Percentiles rank a stretch among this genome's conserved stretches.
These are phyloP conservation scores for Chondrosia reniformis DNA, from an alignment of 37 sponge, comb jelly and placozoan genomes.

Conservation along the genomic window DNA sequence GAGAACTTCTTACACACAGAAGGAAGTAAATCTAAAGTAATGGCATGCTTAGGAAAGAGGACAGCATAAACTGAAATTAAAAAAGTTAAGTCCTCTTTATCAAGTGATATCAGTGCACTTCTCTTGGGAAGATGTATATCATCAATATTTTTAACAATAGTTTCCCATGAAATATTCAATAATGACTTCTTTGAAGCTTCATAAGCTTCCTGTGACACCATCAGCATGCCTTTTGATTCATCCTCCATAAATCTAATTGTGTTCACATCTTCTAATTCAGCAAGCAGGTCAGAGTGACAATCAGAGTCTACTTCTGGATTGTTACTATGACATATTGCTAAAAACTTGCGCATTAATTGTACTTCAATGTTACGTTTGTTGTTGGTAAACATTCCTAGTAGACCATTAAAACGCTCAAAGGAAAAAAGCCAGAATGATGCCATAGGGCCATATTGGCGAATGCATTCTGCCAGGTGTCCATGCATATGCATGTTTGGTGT, in stretches of 20 bases:
- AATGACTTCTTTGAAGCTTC: not conserved
- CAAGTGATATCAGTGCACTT: not conserved
- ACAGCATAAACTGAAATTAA: not conserved
- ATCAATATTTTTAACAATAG: not conserved
- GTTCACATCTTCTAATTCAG: not conserved
- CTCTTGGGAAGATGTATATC: conserved; percentile 13
- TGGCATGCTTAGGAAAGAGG: not conserved
- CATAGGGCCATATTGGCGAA: not conserved
- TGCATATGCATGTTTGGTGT: not conserved
- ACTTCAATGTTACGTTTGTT: conserved; percentile 3
- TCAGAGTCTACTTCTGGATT: not conserved
- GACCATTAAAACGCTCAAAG: not conserved
- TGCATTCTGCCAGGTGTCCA: not conserved
- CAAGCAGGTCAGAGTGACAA: not conserved
- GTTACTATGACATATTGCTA: not conserved
- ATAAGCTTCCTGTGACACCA: not conserved
- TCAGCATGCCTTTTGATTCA: not conserved
- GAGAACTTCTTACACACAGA: not conserved
- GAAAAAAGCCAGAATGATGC: not conserved
- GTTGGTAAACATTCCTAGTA: not conserved
- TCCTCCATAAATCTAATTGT: not conserved
- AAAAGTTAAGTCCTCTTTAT: not conserved
- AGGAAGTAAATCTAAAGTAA: not conserved
- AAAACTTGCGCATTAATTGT: conserved; percentile 5
- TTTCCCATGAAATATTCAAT: not conserved